Evolutionary conservation across 2,113 vertebrate species (phyloP).

Genomic region (Elanoides forficatus): DNA sequence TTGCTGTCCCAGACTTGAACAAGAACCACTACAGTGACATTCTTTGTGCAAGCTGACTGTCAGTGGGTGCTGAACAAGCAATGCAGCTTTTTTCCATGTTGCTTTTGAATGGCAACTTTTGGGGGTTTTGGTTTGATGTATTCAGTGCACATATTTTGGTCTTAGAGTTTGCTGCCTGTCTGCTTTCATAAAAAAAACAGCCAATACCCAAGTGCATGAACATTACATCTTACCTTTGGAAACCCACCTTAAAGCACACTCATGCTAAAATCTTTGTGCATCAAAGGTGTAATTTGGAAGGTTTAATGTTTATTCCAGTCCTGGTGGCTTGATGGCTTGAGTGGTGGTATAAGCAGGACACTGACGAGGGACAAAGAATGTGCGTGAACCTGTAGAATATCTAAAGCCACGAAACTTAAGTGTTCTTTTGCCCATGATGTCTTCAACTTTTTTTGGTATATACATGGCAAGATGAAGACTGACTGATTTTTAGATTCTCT

Average conservation of each 20-base stretch:
- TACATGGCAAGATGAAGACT: neutral
- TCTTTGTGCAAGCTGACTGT: neutral
- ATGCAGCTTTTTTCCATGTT: neutral
- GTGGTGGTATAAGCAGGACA: neutral
- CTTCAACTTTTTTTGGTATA: neutral
- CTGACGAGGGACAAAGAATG: neutral
- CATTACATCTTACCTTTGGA: neutral
- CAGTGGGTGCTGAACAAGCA: neutral
- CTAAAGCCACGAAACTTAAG: neutral
- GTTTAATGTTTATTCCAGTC: neutral
- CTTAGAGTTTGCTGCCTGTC: neutral
- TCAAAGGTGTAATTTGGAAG: neutral
- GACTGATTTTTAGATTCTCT: neutral
- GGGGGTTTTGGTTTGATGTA: neutral
- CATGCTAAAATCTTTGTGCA: neutral
- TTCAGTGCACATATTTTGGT: neutral
- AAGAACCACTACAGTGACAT: neutral
- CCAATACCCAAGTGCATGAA: neutral
- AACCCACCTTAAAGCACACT: neutral
- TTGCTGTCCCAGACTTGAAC: neutral
- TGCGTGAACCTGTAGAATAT: neutral
- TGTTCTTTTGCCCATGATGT: neutral
- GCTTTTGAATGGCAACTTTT: neutral
- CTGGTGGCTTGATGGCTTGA: neutral
- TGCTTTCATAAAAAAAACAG: neutral